A percentile compares a stretch with the other conserved stretches of the same genome.
Conservation (phyloP, 1,140 invertebrate genomes). For the Euborellia annulipes region DNA sequence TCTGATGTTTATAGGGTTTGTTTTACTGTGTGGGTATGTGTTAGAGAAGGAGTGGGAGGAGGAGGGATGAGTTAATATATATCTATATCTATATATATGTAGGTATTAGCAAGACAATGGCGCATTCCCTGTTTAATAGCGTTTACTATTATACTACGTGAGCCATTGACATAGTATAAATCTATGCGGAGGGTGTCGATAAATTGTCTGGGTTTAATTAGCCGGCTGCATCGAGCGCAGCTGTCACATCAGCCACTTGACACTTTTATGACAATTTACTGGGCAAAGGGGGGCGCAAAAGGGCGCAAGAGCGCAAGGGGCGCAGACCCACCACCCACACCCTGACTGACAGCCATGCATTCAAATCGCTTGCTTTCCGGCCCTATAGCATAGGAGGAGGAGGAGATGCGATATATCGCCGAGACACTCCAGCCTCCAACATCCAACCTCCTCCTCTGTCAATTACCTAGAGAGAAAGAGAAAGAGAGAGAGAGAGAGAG, state of each 20-base stretch:
- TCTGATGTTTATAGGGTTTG: too few relatives aligned
- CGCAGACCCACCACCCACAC: constrained; percentile 17
- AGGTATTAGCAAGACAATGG: too few relatives aligned
- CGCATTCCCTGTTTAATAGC: too few relatives aligned
- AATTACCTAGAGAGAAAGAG: too few relatives aligned
- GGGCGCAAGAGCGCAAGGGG: constrained; percentile 30
- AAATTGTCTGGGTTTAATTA: constrained; percentile 47
- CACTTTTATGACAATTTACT: constrained; percentile 53
- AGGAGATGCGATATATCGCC: background rate
- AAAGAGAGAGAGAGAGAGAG: too few relatives aligned
- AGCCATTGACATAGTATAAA: too few relatives aligned
- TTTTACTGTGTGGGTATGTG: too few relatives aligned
- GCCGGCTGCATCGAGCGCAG: constrained; percentile 27
- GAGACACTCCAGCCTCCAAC: constrained; percentile 19
- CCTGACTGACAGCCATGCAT: constrained; percentile 47
- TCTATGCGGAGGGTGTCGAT: constrained; percentile 22
- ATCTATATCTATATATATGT: too few relatives aligned
- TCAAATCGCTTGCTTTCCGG: constrained; percentile 46
- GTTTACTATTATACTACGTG: too few relatives aligned
- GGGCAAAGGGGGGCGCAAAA: constrained; percentile 34
- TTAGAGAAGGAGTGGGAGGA: too few relatives aligned
- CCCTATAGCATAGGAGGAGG: background rate
- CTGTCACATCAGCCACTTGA: constrained; percentile 48
- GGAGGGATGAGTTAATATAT: too few relatives aligned
- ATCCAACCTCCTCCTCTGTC: constrained; percentile 24